Base-by-base conservation (phyloP, 1,140 invertebrate species). In the Ceratina australensis region DNA sequence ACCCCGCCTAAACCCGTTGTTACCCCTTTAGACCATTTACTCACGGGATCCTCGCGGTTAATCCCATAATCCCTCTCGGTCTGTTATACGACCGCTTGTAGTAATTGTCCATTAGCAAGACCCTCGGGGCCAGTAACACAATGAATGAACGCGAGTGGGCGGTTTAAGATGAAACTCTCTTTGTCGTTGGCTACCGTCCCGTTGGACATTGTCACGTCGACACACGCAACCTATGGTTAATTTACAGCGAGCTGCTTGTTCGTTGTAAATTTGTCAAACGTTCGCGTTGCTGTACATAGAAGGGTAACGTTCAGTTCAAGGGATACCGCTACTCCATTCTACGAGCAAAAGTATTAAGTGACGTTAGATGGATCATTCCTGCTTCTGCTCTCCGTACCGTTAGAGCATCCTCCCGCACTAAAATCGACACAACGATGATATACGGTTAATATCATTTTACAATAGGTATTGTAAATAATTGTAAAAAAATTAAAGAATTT, bases 1-100 rank as follows among this genome's bases (percentile, higher is more conserved):
- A 87, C n/a, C 69, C 71, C 82, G 75, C 82, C 84, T 83, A 82
- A 67, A 82, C 72, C 78, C 20, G 24, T 16, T 73, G 73, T 77
- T 78, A 47, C n/a, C n/a, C n/a, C n/a, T n/a, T n/a, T n/a, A n/a
- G n/a, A n/a, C n/a, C n/a, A n/a, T n/a, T n/a, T n/a, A n/a, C n/a
- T n/a, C n/a, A n/a, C n/a, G n/a, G n/a, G n/a, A 15, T 56, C 0
- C 28, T 59, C 52, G 52, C 49, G 49, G 77, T 82, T 81, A 80
- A 82, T 80, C 68, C 77, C 20, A 80, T 82, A 82, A 82, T 84
- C 80, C 80, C 47, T 68, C 0, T 52, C 24, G 22, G 22, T 15
- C 42, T 61, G 71, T 52, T 47, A 47, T 24, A 5, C 26, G 64
- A 50, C 78, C 72, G 20, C 22, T 56, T 7, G 26, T n/a, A 20